Conservation (phyloP, 2,888 invertebrate genomes). For the Pristionchus maxplancki region DNA sequence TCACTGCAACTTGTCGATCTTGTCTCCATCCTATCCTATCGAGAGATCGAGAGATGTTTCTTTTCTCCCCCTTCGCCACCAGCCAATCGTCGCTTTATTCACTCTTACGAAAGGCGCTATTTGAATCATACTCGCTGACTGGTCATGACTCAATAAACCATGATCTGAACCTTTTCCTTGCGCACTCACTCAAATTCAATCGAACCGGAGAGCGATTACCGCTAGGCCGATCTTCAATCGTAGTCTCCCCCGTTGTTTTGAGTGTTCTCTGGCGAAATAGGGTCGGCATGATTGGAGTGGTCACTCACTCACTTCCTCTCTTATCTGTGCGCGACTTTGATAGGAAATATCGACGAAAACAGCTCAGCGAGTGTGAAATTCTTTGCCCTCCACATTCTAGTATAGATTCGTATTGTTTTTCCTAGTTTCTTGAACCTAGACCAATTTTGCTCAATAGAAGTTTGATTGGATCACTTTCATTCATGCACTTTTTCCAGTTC, state of each 20-base stretch:
- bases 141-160: neutral
- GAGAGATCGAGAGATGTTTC: constrained; percentile 15
- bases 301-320: neutral
- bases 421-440: neutral
- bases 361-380: neutral
- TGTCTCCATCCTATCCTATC: constrained; percentile 34
- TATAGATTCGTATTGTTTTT: neutral
- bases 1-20: constrained; percentile 41
- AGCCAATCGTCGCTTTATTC: neutral
- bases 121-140: constrained; percentile 1
- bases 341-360: neutral
- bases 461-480: neutral
- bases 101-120: constrained; percentile 2
- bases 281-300: neutral
- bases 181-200: neutral
- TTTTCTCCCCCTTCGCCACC: constrained; percentile 1
- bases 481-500: neutral
- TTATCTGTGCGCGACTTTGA: neutral
- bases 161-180: neutral
- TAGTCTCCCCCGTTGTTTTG: neutral
- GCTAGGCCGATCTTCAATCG: neutral
- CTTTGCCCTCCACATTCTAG: neutral
- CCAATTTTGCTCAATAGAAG: neutral
- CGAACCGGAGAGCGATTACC: neutral
- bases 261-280: neutral